Base-by-base conservation (phyloP, 1,140 invertebrate genomes). In the Hormaphis cornu region DNA sequence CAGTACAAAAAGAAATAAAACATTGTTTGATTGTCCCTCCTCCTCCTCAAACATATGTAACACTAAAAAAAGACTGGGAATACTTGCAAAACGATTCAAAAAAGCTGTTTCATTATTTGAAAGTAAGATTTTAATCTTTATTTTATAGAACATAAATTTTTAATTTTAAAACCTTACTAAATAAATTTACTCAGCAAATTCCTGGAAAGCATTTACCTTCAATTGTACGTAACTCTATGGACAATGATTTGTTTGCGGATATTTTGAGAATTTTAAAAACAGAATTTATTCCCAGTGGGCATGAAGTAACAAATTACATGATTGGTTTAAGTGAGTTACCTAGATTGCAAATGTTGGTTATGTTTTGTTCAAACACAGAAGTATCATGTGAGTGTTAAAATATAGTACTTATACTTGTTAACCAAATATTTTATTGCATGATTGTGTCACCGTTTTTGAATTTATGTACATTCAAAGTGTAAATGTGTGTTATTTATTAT, bases 161-260 rank as follows among this genome's bases (percentile, higher is more conserved):
- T n/a, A n/a, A n/a, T 1, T 35, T 37, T 22, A 37, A 2, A 52
- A 28, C 33, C 12, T 54, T 35, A 7, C 8, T 7, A 37, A 12
- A 74, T 75, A 44, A 74, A 76, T 71, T 72, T 71, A 78, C 79
- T 76, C 77, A 86, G 84, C 79, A 83, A 75, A 81, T 85, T 72
- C 76, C 77, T 6, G 78, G 81, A 10, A 70, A 75, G 16, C 76
- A 75, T 59, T 75, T 86, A 54, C 81, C 83, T 3, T 75, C 74
- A 7, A 81, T 86, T 72, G 84, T 86, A 74, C 78, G 80, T 75
- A 82, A 85, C 59, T 83, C 83, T 10, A 76, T 86, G 73, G 84
- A 85, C 72, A 82, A 80, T 44, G 78, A 82, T 70, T 79, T 81
- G 8, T 79, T 86, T 18, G 82, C 81, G 28, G 81, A 83, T 69